phyloP scores from a whole-genome alignment of 2,113 vertebrate genomes.

The Xenopus borealis region DNA sequence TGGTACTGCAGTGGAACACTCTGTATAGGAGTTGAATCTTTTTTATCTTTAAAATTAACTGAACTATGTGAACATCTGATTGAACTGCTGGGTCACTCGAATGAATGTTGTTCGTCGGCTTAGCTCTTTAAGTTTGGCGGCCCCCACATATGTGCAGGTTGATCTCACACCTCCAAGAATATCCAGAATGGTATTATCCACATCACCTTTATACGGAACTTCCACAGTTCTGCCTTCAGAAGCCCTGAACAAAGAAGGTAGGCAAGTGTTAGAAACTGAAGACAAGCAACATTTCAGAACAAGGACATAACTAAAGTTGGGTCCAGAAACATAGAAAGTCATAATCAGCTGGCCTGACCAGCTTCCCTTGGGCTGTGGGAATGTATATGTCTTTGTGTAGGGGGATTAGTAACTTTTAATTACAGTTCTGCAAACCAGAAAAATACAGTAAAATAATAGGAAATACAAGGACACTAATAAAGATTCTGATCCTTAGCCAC shows the following conservation, averaged over 20 bases:
- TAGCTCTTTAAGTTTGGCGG: constrained; percentile 94
- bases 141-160: constrained; percentile 96
- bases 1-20: not conserved
- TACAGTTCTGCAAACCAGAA: too few relatives aligned
- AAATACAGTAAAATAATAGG: too few relatives aligned
- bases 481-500: too few relatives aligned
- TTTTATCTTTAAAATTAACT: not conserved
- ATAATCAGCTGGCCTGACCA: too few relatives aligned
- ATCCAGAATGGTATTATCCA: constrained; percentile 86
- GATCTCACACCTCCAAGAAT: constrained; percentile 91
- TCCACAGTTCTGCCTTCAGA: constrained; percentile 92
- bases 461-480: too few relatives aligned
- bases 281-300: too few relatives aligned
- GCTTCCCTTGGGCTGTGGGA: too few relatives aligned
- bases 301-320: too few relatives aligned
- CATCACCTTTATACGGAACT: constrained; percentile 87
- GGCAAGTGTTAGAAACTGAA: not conserved
- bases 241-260: constrained; percentile 65
- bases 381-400: too few relatives aligned
- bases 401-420: too few relatives aligned
- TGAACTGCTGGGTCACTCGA: constrained; percentile 94
- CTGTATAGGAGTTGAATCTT: not conserved
- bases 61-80: constrained; percentile 70
- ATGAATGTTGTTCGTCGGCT: constrained; percentile 93
- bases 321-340: too few relatives aligned